phyloP scores from a whole-genome alignment of 1,140 invertebrate genomes.

The Battus philenor region DNA sequence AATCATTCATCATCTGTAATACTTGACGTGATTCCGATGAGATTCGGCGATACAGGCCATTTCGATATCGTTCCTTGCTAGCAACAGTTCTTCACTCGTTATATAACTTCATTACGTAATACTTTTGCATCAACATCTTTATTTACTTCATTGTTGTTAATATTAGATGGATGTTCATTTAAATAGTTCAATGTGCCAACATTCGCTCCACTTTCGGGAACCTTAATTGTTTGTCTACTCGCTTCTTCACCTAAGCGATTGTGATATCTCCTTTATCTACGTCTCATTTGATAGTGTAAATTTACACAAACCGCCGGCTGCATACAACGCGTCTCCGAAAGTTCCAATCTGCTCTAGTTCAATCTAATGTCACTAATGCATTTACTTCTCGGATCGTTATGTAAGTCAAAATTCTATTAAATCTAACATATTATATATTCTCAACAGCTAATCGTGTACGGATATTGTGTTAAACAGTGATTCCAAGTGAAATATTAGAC shows the following conservation, averaged over 20 bases:
- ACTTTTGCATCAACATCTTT: conserved; percentile 1
- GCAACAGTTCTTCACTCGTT: conserved; percentile 21
- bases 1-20: conserved; percentile 61
- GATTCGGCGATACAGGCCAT: conserved; percentile 35
- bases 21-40: conserved; percentile 45
- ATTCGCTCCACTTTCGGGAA: conserved; percentile 6
- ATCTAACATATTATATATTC: conserved; percentile 26
- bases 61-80: conserved; percentile 36
- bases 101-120: conserved; percentile 22
- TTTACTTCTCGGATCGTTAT: too few relatives aligned
- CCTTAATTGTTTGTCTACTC: conserved; percentile 2
- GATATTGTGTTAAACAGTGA: conserved; percentile 36
- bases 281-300: conserved; percentile 14
- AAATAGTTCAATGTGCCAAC: conserved; percentile 3
- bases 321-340: too few relatives aligned
- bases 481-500: conserved; percentile 41
- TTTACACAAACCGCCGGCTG: conserved; percentile 9
- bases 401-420: too few relatives aligned
- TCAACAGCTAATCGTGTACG: conserved; percentile 20
- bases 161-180: background rate
- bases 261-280: conserved; percentile 10
- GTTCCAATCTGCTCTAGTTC: too few relatives aligned
- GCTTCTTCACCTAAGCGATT: conserved; percentile 4
- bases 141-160: conserved; percentile 1
- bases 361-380: conserved; percentile 19